These are phyloP conservation scores for Varanus komodoensis DNA, from an alignment of 2,113 vertebrate genomes.

Conservation along the genomic window DNA sequence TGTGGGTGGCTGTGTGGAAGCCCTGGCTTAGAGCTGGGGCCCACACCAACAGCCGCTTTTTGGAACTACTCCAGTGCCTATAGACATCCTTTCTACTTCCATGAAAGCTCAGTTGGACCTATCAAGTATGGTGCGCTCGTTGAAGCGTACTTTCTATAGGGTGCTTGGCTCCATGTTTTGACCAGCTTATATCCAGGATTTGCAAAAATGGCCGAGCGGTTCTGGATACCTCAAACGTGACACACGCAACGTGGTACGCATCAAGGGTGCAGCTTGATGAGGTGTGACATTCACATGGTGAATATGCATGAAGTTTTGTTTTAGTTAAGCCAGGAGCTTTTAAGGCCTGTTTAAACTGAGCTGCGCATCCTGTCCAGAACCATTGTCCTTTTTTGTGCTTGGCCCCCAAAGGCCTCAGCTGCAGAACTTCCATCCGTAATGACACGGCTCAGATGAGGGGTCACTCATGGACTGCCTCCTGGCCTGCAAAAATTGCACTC, in stretches of 20 bases:
- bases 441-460: too few species aligned
- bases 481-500: not conserved
- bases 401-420: too few species aligned
- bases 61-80: slow-evolving; percentile 47
- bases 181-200: not conserved
- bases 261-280: not conserved
- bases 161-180: not conserved
- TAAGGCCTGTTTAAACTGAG: not conserved
- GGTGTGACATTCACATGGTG: not conserved
- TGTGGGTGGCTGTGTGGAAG: slow-evolving; percentile 50
- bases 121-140: not conserved
- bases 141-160: not conserved
- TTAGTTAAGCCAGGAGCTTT: not conserved
- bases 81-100: slow-evolving; percentile 10
- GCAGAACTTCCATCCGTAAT: not conserved
- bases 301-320: not conserved
- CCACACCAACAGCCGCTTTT: not conserved
- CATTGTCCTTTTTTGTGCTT: not conserved
- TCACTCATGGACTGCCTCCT: too few species aligned
- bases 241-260: too few species aligned
- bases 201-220: not conserved
- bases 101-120: not conserved
- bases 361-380: not conserved
- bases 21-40: slow-evolving; percentile 14
- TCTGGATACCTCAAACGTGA: not conserved